phyloP scores from a whole-genome alignment of 2,113 vertebrate genomes.

The Sinocyclocheilus maitianheensis region DNA sequence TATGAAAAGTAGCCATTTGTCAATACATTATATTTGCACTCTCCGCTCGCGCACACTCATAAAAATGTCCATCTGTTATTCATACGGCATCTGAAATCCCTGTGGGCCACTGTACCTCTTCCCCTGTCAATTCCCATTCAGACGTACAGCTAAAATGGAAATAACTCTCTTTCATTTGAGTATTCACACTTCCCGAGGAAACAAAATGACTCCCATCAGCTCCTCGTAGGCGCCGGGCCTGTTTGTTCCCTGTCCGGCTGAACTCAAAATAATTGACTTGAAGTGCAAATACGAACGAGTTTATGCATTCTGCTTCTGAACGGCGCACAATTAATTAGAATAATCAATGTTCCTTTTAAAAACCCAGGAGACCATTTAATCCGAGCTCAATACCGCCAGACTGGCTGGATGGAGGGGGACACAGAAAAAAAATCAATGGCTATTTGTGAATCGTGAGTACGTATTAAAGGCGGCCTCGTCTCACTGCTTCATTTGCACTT shows the following conservation, averaged over 20 bases:
- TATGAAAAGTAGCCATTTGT: conserved; percentile 33
- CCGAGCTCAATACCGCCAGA: conserved; percentile 97
- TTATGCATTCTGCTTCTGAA: conserved; percentile 88
- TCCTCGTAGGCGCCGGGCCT: conserved; percentile 72
- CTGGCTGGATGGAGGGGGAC: conserved; percentile 89
- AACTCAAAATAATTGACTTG: conserved; percentile 84
- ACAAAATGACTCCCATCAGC: conserved; percentile 74
- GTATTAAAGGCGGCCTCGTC: conserved; percentile 99
- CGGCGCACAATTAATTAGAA: conserved; percentile 98
- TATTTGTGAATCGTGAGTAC: conserved; percentile 99
- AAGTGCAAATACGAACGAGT: conserved; percentile 83
- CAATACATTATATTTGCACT: conserved; percentile 24
- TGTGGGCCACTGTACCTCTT: conserved; percentile 71
- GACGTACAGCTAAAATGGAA: conserved; percentile 71
- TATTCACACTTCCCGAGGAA: conserved; percentile 74
- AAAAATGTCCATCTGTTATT: conserved; percentile 64
- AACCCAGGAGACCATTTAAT: conserved; percentile 99
- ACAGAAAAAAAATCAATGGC: conserved; percentile 94
- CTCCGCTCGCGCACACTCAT: conserved; percentile 9
- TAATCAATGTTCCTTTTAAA: conserved; percentile 99
- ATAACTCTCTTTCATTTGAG: conserved; percentile 74
- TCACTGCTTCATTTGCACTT: conserved; percentile 99
- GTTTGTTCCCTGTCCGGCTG: conserved; percentile 75
- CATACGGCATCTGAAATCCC: conserved; percentile 67
- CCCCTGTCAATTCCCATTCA: conserved; percentile 68